These are phyloP conservation scores for Dolichotis patagonum DNA, from an alignment of 2,113 vertebrate species.

Conservation along the genomic window DNA sequence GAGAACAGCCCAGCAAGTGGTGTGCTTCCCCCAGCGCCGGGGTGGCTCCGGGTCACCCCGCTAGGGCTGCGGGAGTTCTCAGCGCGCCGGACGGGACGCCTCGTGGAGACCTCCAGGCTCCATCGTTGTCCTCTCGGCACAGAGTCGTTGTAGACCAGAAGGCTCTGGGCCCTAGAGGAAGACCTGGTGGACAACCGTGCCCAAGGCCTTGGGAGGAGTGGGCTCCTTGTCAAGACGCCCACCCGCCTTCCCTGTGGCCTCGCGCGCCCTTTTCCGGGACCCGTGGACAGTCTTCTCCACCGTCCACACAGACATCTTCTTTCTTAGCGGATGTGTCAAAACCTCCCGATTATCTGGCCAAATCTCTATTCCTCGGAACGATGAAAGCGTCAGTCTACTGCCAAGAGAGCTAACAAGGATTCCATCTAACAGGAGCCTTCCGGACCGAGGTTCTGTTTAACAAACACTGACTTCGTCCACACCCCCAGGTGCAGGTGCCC, in stretches of 20 bases:
- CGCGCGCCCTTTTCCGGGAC: conserved; percentile 53
- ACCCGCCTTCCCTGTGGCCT: conserved; percentile 58
- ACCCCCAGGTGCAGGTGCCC: background rate
- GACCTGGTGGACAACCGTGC: background rate
- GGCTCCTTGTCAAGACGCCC: conserved; percentile 14
- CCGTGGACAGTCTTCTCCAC: background rate
- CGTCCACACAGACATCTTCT: conserved; percentile 17
- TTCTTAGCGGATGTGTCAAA: conserved; percentile 70
- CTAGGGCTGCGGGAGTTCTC: fast-evolving
- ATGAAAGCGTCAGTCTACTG: conserved; percentile 61
- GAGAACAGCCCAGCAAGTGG: conserved; percentile 62
- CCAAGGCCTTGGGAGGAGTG: background rate
- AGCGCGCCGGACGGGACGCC: fast-evolving
- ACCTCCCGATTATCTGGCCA: conserved; percentile 59
- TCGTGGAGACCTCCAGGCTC: background rate
- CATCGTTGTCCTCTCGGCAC: background rate
- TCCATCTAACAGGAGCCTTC: conserved; percentile 58
- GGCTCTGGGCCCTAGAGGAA: background rate
- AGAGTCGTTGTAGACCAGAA: background rate
- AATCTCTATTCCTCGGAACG: conserved; percentile 75
- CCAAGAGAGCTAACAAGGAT: conserved; percentile 74
- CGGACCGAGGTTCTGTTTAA: background rate
- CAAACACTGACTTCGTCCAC: background rate
- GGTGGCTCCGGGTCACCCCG: background rate
- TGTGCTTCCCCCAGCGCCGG: background rate